Conservation (phyloP, 2,113 vertebrate genomes). For the Ptyas mucosa region DNA sequence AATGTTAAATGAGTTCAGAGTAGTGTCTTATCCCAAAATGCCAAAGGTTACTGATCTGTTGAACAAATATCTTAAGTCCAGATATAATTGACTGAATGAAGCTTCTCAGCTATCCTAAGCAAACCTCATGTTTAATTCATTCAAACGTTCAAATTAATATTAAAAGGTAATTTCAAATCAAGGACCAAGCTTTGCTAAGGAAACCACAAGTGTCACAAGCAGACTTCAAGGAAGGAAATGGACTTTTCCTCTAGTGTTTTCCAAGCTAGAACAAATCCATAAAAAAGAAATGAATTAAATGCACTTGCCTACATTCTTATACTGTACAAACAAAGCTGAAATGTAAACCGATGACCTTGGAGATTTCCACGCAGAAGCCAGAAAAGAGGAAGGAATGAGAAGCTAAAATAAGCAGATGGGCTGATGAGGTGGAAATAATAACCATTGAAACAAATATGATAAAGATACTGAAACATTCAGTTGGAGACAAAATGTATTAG, state of each 20-base stretch:
- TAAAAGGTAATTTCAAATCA: neutral
- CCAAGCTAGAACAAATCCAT: neutral
- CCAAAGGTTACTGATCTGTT: neutral
- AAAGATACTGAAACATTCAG: conserved; percentile 29
- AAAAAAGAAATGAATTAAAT: conserved; percentile 7
- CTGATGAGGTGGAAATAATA: conserved; percentile 30
- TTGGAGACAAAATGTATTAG: neutral
- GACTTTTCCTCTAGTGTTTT: neutral
- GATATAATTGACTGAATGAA: neutral
- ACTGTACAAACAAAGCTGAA: conserved; percentile 19
- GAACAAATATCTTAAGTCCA: neutral
- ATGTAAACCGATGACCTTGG: neutral
- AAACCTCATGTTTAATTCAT: neutral
- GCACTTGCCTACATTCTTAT: neutral
- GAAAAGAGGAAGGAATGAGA: conserved; percentile 41
- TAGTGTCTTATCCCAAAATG: neutral
- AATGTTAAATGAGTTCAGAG: neutral
- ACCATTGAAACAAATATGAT: neutral
- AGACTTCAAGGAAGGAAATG: conserved; percentile 1
- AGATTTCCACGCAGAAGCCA: conserved; percentile 25
- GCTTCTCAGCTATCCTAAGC: neutral
- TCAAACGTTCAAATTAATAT: neutral
- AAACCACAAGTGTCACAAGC: neutral
- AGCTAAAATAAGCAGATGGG: conserved; percentile 35
- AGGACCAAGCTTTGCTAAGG: neutral